Evolutionary conservation across 2,888 invertebrate genomes (phyloP).

Genomic region (Parnassius orleans): DNA sequence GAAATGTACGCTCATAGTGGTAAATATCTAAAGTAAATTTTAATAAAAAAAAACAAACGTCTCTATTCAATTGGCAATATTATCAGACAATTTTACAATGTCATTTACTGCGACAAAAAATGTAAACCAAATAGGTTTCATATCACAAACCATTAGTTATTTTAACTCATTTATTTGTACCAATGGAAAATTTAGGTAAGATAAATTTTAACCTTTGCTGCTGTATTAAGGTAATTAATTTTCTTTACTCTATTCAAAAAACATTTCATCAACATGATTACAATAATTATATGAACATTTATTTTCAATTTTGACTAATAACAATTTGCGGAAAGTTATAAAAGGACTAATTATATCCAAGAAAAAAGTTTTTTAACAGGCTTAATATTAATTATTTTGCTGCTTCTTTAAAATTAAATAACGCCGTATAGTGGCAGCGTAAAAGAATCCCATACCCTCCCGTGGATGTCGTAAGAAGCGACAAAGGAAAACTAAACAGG

Average conservation of each 20-base stretch:
- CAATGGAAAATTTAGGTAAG: conserved; percentile 21
- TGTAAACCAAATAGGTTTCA: conserved; percentile 15
- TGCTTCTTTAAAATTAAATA: too few species aligned
- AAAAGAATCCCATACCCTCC: too few species aligned
- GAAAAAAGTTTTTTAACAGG: too few species aligned
- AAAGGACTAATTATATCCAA: too few species aligned
- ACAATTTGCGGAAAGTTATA: too few species aligned
- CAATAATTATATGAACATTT: conserved; percentile 3
- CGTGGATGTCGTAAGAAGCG: too few species aligned
- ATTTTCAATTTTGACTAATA: too few species aligned
- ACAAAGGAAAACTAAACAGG: too few species aligned
- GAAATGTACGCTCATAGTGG: too few species aligned
- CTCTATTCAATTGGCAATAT: not conserved
- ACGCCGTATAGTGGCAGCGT: too few species aligned
- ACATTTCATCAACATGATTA: conserved; percentile 8
- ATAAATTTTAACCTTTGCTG: conserved; percentile 16
- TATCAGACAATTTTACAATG: conserved; percentile 12
- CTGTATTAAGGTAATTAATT: conserved; percentile 14
- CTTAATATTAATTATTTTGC: too few species aligned
- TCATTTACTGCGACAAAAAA: conserved; percentile 10
- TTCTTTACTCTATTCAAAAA: conserved; percentile 5
- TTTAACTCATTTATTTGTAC: conserved; percentile 10
- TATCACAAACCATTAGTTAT: conserved; percentile 24
- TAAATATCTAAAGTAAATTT: too few species aligned
- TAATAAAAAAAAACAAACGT: not conserved